Conservation (phyloP, 2,888 invertebrate species). For the Mesoligia furuncula region DNA sequence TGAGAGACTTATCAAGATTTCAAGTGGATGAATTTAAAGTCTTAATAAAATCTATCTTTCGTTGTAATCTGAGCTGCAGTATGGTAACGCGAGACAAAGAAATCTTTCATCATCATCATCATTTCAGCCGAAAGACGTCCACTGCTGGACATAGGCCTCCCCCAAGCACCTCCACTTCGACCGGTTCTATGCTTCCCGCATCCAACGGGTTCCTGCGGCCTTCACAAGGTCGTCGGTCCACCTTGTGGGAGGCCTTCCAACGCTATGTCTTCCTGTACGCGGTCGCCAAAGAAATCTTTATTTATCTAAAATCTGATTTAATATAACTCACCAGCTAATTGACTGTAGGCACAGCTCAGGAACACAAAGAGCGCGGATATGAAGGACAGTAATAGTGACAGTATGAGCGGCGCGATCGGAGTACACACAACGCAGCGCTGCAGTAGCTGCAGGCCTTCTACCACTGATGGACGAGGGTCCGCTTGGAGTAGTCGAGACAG, state of each 20-base stretch:
- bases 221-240: too few relatives aligned
- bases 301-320: not conserved
- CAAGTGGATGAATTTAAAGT: not conserved
- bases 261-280: too few relatives aligned
- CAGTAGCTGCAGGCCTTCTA: conserved; percentile 94
- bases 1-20: not conserved
- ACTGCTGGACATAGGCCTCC: too few relatives aligned
- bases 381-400: conserved; percentile 96
- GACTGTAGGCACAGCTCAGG: conserved; percentile 96
- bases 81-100: not conserved
- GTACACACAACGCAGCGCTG: conserved; percentile 94
- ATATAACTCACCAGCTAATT: conserved; percentile 89
- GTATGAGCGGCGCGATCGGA: conserved; percentile 94
- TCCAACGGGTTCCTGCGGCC: too few relatives aligned
- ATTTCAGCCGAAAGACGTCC: too few relatives aligned
- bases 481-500: conserved; percentile 94
- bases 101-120: too few relatives aligned
- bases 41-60: not conserved
- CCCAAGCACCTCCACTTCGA: too few relatives aligned
- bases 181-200: too few relatives aligned
- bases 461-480: conserved; percentile 93
- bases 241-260: too few relatives aligned
- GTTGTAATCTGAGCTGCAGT: not conserved
- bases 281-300: too few relatives aligned
- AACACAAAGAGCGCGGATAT: conserved; percentile 98